Evolutionary conservation across 2,797 vertebrate genomes (phyloP).

Genomic region (Glossophaga mutica): DNA sequence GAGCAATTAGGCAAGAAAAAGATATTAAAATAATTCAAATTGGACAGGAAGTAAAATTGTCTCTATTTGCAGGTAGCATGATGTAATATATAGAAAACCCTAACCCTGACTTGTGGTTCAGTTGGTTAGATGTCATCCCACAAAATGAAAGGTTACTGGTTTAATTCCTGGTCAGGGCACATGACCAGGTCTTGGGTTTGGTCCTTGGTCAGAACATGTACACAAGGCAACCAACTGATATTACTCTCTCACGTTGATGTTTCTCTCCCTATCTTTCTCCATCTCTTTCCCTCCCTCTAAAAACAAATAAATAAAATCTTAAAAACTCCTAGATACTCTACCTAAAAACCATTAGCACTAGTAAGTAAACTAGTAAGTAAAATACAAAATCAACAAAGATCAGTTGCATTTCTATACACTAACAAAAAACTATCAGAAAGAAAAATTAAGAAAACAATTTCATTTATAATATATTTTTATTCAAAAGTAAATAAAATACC

Average conservation of each 20-base stretch:
- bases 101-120: neutral
- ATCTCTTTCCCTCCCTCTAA: too few species aligned
- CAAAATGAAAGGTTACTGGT: too few species aligned
- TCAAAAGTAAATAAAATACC: neutral
- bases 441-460: neutral
- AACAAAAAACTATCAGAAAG: neutral
- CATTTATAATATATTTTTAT: neutral
- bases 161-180: too few species aligned
- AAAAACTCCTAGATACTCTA: neutral
- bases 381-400: neutral
- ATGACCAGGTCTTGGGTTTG: too few species aligned
- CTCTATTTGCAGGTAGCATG: neutral
- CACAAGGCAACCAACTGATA: too few species aligned
- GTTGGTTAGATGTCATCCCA: too few species aligned
- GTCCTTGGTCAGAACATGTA: too few species aligned
- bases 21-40: neutral
- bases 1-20: neutral
- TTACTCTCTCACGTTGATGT: too few species aligned
- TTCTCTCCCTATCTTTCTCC: too few species aligned
- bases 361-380: neutral
- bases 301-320: neutral
- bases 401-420: neutral
- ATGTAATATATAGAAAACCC: neutral
- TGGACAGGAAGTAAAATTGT: neutral
- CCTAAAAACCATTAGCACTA: neutral